Base-by-base conservation (phyloP, 2,113 vertebrate genomes). In the Etheostoma spectabile region DNA sequence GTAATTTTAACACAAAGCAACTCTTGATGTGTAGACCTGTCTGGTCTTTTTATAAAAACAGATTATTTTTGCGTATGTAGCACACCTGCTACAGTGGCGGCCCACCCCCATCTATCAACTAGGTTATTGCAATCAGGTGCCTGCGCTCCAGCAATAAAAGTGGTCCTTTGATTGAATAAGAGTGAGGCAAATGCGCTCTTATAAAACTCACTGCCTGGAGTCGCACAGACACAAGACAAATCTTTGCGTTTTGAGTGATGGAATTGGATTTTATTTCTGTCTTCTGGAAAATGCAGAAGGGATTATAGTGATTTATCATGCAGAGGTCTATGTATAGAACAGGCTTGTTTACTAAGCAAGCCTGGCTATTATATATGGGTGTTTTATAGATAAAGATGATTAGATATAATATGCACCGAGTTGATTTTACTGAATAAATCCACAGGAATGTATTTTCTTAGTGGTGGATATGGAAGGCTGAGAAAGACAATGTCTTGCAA, bases 41-140 rank as follows among this genome's bases (percentile, higher is more conserved):
- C 88, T 73, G 68, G 80, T 91, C 77, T 67, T 86, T 93, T 94
- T 91, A 92, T 93, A 89, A 93, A 93, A 93, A 94, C 86, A 91
- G 80, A 93, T 94, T 89, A 94, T 88, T 63, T 68, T 8, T 35
- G 83, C 4, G 57, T 62, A 85, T 81, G 72, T 79, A 88, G 92
- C 80, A 74, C 90, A 92, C 86, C 91, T 93, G 92, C 86, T 91
- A 77, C 67, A 79, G 68, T 56, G 24, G 60, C 15, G 24, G 77
- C 42, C 73, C 24, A 72, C 70, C 52, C 52, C 84, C 90, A 92
- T 95, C 86, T 88, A 91, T 95, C 93, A 94, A 64, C 35, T 68
- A 38, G 71, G 56, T 91, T 94, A 91, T 91, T 93, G 91, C 89
- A 91, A 92, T 92, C 91, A 93, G 86, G 86, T 91, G 82, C 85